phyloP scores from a whole-genome alignment of 1,140 invertebrate genomes.

The Leguminivora glycinivorella region DNA sequence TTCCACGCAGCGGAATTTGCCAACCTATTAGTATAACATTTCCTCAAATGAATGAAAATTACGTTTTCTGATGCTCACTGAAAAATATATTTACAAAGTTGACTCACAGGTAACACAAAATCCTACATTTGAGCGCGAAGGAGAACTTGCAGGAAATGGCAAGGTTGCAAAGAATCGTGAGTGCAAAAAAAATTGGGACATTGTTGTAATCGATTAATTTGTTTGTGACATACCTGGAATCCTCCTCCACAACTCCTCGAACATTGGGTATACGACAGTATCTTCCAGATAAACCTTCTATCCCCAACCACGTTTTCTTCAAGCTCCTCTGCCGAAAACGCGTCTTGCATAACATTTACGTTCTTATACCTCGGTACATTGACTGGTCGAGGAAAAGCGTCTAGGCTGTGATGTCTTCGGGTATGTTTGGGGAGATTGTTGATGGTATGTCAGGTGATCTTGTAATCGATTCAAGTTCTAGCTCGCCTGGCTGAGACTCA shows the following conservation, averaged over 20 bases:
- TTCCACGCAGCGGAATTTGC: slow-evolving; percentile 66
- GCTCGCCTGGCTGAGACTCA: slow-evolving; percentile 60
- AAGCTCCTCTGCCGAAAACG: slow-evolving; percentile 40
- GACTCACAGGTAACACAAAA: too few species aligned
- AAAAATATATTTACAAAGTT: too few species aligned
- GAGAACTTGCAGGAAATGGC: too few species aligned
- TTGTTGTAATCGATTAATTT: background rate
- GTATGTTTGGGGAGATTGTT: slow-evolving; percentile 56
- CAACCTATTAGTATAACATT: slow-evolving; percentile 50
- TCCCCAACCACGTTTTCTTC: slow-evolving; percentile 68
- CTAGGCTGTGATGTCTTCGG: slow-evolving; percentile 61
- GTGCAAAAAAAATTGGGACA: too few species aligned
- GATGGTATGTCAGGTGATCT: slow-evolving; percentile 41
- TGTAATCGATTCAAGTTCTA: slow-evolving; percentile 52
- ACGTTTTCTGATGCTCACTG: too few species aligned
- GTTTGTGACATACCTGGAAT: slow-evolving; percentile 68
- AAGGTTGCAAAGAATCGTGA: too few species aligned
- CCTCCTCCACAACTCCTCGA: slow-evolving; percentile 90
- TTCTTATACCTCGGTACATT: slow-evolving; percentile 44
- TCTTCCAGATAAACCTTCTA: slow-evolving; percentile 88
- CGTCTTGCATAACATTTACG: slow-evolving; percentile 45
- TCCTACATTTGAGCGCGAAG: too few species aligned
- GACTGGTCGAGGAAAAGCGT: slow-evolving; percentile 40
- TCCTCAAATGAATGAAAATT: too few species aligned
- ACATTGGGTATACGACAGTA: slow-evolving; percentile 87